Evolutionary conservation across 2,113 vertebrate genomes (phyloP).

Genomic region (Cheirogaleus medius): DNA sequence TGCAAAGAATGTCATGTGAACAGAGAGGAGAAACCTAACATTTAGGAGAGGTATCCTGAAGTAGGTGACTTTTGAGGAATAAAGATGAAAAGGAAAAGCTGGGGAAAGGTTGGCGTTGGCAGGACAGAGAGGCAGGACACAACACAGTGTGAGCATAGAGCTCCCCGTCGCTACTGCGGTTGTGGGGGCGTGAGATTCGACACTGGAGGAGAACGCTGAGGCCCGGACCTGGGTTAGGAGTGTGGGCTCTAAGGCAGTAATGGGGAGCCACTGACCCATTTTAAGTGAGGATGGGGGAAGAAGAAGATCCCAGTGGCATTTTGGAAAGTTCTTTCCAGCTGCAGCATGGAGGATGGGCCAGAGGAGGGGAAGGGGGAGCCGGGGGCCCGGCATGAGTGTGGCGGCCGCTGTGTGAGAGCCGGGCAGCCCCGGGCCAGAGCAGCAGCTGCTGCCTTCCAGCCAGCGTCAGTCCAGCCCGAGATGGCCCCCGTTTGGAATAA

Average conservation of each 20-base stretch:
- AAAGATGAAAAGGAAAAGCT: neutral
- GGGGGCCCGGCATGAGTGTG: too few relatives aligned
- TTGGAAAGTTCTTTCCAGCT: neutral
- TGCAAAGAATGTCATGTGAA: neutral
- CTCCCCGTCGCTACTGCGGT: neutral
- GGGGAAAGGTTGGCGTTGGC: neutral
- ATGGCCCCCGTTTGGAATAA: neutral
- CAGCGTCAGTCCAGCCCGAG: neutral
- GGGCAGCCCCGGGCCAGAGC: neutral
- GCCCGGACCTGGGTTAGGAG: neutral
- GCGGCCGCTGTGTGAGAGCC: rapidly evolving
- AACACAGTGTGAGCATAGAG: neutral
- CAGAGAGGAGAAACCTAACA: neutral
- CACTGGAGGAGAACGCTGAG: neutral
- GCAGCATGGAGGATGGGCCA: neutral
- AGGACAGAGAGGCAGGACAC: neutral
- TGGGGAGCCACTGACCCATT: neutral
- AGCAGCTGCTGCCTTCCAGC: neutral
- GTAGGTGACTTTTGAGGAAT: neutral
- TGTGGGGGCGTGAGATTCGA: neutral
- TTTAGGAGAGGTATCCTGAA: neutral
- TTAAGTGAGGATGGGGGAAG: neutral
- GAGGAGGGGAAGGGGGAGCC: neutral
- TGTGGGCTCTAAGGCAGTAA: neutral
- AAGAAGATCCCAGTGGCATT: neutral